Percentiles rank a stretch among this genome's conserved stretches.
phyloP scores from a whole-genome alignment of 2,113 vertebrate genomes.

The Chaetops frenatus region DNA sequence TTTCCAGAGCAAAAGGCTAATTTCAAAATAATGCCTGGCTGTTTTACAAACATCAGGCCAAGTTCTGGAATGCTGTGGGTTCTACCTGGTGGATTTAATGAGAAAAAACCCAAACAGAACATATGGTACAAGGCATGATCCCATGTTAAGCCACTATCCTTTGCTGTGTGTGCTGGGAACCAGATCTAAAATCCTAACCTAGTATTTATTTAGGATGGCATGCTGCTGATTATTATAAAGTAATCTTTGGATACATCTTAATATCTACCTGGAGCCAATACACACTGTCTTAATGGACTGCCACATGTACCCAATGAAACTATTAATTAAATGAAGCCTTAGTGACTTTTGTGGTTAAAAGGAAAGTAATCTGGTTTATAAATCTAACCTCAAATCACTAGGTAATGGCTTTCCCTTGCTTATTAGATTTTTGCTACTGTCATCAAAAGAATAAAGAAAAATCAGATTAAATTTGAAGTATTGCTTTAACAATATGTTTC shows the following conservation, averaged over 20 bases:
- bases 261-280: conserved; percentile 6
- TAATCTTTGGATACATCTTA: conserved; percentile 10
- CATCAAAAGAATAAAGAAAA: conserved; percentile 11
- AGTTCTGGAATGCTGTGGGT: not conserved
- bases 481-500: not conserved
- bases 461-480: not conserved
- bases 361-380: not conserved
- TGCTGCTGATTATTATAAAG: not conserved
- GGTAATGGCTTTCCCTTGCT: not conserved
- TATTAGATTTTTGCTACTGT: not conserved
- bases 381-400: not conserved
- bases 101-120: accelerated
- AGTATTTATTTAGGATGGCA: not conserved
- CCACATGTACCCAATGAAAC: not conserved
- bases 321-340: conserved; percentile 35
- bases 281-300: conserved; percentile 1
- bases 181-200: not conserved
- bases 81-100: not conserved
- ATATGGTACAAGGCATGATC: not conserved
- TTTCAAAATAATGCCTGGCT: not conserved
- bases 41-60: not conserved
- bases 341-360: not conserved
- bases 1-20: not conserved
- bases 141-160: not conserved
- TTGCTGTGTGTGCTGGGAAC: not conserved